Evolutionary conservation across 2,888 invertebrate genomes (phyloP).

Genomic region (Harmothoe impar): DNA sequence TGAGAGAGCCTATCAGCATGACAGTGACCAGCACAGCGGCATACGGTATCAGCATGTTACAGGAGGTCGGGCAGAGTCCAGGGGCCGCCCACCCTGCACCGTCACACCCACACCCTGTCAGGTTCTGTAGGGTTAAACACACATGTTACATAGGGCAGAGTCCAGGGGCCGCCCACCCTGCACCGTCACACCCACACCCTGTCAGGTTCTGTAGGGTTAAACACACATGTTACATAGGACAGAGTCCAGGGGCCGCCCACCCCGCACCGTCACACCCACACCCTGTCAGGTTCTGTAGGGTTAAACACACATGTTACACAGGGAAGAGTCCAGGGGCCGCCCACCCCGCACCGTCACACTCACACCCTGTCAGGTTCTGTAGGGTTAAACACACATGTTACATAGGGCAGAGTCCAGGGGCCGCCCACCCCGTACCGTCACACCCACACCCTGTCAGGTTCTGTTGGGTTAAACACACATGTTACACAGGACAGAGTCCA

Average conservation of each 20-base stretch:
- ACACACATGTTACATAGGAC: background rate
- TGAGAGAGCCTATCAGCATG: constrained; percentile 1
- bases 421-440: too few relatives aligned
- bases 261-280: constrained; percentile 8
- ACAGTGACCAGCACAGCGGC: background rate
- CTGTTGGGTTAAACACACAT: too few relatives aligned
- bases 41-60: background rate
- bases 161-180: background rate
- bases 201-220: background rate
- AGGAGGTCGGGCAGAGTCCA: background rate
- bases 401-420: too few relatives aligned
- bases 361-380: constrained; percentile 5
- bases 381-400: too few relatives aligned
- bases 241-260: background rate
- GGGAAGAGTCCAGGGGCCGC: background rate
- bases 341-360: background rate
- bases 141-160: background rate
- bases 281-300: background rate
- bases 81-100: background rate
- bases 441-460: too few relatives aligned
- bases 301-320: too few relatives aligned
- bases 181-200: constrained; percentile 18
- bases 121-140: background rate
- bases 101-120: constrained; percentile 25
- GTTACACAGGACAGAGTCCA: too few relatives aligned